Conservation (phyloP, 2,888 invertebrate genomes). For the Autographa gamma region DNA sequence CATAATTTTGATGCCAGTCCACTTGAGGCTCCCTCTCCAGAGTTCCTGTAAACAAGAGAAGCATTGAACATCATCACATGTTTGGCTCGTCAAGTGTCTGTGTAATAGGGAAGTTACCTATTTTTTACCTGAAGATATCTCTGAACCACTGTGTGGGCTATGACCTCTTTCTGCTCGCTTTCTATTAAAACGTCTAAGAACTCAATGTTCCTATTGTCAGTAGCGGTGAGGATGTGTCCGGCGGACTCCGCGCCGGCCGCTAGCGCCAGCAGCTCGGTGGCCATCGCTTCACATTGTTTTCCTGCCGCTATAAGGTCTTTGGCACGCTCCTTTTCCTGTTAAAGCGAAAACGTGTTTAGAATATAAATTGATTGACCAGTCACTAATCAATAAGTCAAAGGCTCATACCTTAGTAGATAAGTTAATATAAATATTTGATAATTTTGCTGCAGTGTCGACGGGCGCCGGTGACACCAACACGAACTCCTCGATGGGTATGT, state of each 20-base stretch:
- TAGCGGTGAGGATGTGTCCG: conserved; percentile 97
- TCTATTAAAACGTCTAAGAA: conserved; percentile 99
- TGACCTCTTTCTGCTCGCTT: conserved; percentile 99
- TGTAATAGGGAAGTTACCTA: conserved; percentile 84
- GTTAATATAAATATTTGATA: conserved; percentile 96
- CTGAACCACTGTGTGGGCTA: conserved; percentile 99
- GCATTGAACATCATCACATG: conserved; percentile 44
- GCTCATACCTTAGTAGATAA: conserved; percentile 93
- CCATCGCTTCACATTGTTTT: conserved; percentile 99
- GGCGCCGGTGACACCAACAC: conserved; percentile 99
- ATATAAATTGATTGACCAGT: conserved; percentile 54
- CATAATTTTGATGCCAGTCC: conserved; percentile 98
- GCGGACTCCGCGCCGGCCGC: conserved; percentile 98
- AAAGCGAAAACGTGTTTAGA: conserved; percentile 57
- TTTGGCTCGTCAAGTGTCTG: conserved; percentile 37
- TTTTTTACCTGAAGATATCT: conserved; percentile 96
- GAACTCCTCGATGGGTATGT: conserved; percentile 99
- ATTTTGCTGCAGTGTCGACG: conserved; percentile 99
- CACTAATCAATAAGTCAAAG: conserved; percentile 32
- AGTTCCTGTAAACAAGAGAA: conserved; percentile 92
- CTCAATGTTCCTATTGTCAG: conserved; percentile 97
- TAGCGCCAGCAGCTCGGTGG: conserved; percentile 97
- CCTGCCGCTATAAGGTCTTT: conserved; percentile 98
- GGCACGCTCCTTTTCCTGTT: conserved; percentile 98
- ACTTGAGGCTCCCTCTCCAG: conserved; percentile 98